Evolutionary conservation across 2,888 invertebrate species (phyloP), one percentile per base, ranked within the genome.

Genomic region (Apodemia zela): DNA sequence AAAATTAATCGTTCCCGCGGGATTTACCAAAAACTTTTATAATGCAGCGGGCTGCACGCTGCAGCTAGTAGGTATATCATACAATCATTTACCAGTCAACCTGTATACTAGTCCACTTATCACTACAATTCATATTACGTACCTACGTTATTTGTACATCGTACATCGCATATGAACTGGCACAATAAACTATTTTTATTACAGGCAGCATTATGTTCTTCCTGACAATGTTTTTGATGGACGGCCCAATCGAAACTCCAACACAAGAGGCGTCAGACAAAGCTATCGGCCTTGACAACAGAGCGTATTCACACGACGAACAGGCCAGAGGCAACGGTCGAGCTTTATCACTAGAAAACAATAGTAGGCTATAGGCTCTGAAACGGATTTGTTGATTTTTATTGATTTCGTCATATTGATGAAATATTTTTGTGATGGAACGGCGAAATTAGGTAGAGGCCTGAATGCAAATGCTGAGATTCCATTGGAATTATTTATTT

Each of bases 161-260:
- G 1, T 21, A 21, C 29, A 35, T 35, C 10, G 10, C 35, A 35
- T 38, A 13, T 57, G 57, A 42, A 33, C 10, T 33, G 33, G 10
- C 10, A 10, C 38, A 21, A n/a, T 11, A 61, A 60, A 29, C 6
- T 62, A 33, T 69, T 61, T 51, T 7, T 18, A 45, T 69, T 65
- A 65, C 82, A 97, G 96, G 96, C 85, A 96, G 97, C 61, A 93
- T 97, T 64, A 92, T 97, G 79, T 97, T 97, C 91, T 93, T 97
- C 75, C 82, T 95, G 11, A 96, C 96, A 0, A 95, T 96, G 89
- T 96, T 97, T 89, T 84, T 97, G 67, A 96, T 97, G 94, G 96
- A 95, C 58, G 95, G 95, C 0, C 87, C 82, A n/a, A 77, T 79
- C 6, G 83, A 81, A 62, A 67, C 62, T 59, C 61, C 65, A 6